phyloP scores from a whole-genome alignment of 2,113 vertebrate species.

The Sylvilagus bachmani region DNA sequence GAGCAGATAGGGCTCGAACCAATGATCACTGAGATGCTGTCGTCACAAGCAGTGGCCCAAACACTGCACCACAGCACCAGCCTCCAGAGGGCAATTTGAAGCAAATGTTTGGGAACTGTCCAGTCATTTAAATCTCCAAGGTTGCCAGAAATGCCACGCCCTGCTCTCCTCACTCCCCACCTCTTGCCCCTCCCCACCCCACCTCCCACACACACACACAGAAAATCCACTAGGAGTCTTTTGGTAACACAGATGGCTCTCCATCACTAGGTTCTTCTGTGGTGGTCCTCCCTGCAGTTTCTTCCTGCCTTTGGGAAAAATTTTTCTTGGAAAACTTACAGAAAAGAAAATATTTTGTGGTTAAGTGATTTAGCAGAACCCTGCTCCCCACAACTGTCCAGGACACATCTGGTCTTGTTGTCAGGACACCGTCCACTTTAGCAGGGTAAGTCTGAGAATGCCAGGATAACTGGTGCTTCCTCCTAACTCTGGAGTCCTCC shows the following conservation, averaged over 20 bases:
- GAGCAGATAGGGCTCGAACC: no score
- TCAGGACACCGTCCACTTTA: not conserved
- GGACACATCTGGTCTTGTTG: not conserved
- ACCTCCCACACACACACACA: not conserved
- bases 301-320: not conserved
- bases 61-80: no score
- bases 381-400: not conserved
- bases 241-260: not conserved
- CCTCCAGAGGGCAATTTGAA: not conserved
- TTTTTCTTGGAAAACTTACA: not conserved
- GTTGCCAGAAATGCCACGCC: not conserved
- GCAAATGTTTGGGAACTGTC: not conserved
- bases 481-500: not conserved
- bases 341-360: conserved; percentile 1
- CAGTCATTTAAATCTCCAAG: not conserved
- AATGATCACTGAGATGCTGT: no score
- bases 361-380: not conserved
- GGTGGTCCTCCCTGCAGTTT: not conserved
- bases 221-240: not conserved
- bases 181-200: no score
- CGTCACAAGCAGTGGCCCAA: no score
- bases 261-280: not conserved
- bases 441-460: not conserved
- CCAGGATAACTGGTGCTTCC: not conserved
- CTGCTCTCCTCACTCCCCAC: no score